Evolutionary conservation across 2,113 vertebrate genomes (phyloP).

Genomic region (Ophthalmolycus amberensis): DNA sequence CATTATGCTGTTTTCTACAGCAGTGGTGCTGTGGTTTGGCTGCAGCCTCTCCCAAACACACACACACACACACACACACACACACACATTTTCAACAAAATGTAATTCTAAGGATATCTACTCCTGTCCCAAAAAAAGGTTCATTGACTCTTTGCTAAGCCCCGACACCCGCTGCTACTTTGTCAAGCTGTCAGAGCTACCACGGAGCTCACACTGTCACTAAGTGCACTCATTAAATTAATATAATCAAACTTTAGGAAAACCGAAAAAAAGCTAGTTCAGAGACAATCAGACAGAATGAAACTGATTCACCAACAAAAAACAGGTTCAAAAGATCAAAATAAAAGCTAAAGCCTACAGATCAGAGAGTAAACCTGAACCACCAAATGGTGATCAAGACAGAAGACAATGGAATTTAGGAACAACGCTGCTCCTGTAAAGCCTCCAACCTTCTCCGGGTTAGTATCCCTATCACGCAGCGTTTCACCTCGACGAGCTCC

Average conservation of each 20-base stretch:
- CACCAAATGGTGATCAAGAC: no score
- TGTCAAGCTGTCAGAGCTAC: background rate
- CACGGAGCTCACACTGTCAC: background rate
- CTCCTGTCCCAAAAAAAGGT: background rate
- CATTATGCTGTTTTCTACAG: constrained; percentile 25
- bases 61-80: background rate
- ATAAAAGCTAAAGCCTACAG: background rate
- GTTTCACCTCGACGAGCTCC: background rate
- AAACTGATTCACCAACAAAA: background rate
- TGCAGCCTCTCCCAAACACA: background rate
- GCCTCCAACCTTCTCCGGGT: background rate
- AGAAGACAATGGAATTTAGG: no score
- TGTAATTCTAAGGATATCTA: background rate
- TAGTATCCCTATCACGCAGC: background rate
- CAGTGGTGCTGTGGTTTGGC: constrained; percentile 2
- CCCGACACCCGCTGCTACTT: background rate
- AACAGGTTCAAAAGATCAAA: background rate
- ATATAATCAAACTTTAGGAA: no score
- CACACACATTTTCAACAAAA: background rate
- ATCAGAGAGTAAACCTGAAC: background rate
- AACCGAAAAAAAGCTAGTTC: no score
- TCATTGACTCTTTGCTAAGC: background rate
- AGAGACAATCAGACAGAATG: no score
- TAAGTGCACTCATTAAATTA: background rate
- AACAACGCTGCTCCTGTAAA: background rate